phyloP scores from a whole-genome alignment of 2,888 invertebrate species.

The Mimumesa dahlbomi region DNA sequence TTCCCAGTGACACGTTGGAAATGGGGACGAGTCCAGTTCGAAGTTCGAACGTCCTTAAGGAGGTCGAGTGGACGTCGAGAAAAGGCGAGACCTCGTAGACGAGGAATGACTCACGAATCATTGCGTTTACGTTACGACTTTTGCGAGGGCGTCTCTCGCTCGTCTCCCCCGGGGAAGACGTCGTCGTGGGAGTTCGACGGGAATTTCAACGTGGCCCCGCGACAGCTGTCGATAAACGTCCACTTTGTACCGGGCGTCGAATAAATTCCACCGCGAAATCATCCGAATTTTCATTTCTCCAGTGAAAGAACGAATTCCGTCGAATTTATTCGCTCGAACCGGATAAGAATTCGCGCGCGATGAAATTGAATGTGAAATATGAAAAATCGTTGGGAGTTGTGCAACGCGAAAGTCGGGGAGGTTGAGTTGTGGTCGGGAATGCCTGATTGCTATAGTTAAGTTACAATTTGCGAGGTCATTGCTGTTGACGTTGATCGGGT shows the following conservation, averaged over 20 bases:
- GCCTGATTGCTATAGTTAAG: not conserved
- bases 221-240: not conserved
- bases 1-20: too few relatives aligned
- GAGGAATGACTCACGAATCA: conserved; percentile 31
- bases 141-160: not conserved
- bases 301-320: too few relatives aligned
- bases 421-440: conserved; percentile 6
- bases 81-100: conserved; percentile 27
- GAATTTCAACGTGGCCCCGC: not conserved
- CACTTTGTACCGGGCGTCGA: too few relatives aligned
- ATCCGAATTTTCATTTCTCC: too few relatives aligned
- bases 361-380: too few relatives aligned
- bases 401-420: not conserved
- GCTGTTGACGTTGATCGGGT: too few relatives aligned
- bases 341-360: too few relatives aligned
- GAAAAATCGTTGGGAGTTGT: not conserved
- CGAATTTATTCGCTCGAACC: not conserved
- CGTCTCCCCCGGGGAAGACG: not conserved
- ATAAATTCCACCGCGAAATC: too few relatives aligned
- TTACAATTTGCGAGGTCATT: too few relatives aligned
- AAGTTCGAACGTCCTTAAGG: conserved; percentile 13
- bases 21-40: too few relatives aligned
- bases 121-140: conserved; percentile 15
- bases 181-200: not conserved
- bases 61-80: conserved; percentile 26